Conservation (phyloP, 2,113 vertebrate genomes). For the Pituophis catenifer region DNA sequence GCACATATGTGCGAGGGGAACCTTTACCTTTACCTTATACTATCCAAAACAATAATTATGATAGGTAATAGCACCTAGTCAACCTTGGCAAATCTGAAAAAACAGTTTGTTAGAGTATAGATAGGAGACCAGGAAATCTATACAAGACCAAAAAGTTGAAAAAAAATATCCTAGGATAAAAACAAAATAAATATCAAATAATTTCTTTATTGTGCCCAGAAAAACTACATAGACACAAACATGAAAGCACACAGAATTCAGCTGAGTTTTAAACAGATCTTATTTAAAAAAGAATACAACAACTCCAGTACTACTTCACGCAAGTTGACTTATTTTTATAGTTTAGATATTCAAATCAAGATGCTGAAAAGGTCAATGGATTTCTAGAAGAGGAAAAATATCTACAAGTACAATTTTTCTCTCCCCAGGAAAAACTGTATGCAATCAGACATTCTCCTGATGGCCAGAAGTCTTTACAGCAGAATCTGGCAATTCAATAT, state of each 20-base stretch:
- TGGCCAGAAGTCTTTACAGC: not conserved
- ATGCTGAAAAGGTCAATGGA: not conserved
- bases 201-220: not conserved
- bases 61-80: not conserved
- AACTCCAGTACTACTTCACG: not conserved
- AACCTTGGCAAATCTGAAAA: not conserved
- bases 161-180: not conserved
- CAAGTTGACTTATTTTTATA: not conserved
- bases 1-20: too few species aligned
- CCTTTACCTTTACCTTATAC: not conserved
- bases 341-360: not conserved
- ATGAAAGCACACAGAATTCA: not conserved
- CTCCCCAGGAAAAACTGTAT: not conserved
- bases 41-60: not conserved
- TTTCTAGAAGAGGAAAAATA: not conserved
- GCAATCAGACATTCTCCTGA: not conserved
- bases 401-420: not conserved
- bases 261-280: not conserved
- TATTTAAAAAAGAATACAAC: not conserved
- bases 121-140: not conserved
- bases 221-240: not conserved
- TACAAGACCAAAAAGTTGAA: not conserved
- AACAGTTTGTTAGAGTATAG: not conserved
- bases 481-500: not conserved
- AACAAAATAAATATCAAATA: not conserved